Conservation (phyloP, 2,888 invertebrate species). For the Cylloceria caligata region DNA sequence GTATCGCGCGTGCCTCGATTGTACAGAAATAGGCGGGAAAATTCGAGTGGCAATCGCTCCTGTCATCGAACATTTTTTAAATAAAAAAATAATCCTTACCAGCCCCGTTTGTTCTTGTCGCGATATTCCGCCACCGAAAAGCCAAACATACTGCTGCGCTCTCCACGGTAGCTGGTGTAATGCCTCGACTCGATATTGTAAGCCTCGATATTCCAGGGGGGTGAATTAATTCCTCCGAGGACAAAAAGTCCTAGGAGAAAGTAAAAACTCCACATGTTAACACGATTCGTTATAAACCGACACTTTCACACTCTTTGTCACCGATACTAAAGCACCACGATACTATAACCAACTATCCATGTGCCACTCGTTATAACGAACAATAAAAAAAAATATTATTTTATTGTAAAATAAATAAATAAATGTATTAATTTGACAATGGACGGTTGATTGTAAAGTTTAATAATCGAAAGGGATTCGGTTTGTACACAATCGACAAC, state of each 20-base stretch:
- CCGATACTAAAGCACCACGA: slow-evolving; percentile 48
- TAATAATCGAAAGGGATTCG: slow-evolving; percentile 62
- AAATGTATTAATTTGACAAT: background rate
- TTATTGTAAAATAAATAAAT: background rate
- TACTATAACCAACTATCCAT: slow-evolving; percentile 50
- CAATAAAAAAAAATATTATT: background rate
- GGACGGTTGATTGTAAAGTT: background rate
- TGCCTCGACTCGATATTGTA: slow-evolving; percentile 82
- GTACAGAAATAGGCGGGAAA: background rate
- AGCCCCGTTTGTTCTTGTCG: slow-evolving; percentile 77
- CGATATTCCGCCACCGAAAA: slow-evolving; percentile 81
- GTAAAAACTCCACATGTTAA: slow-evolving; percentile 71
- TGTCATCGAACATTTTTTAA: slow-evolving; percentile 5
- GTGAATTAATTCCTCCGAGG: slow-evolving; percentile 66
- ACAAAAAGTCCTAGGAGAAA: slow-evolving; percentile 67
- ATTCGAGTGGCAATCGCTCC: background rate
- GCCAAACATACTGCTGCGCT: slow-evolving; percentile 81
- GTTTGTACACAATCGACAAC: slow-evolving; percentile 67
- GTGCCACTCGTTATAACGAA: slow-evolving; percentile 27
- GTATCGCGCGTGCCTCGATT: background rate
- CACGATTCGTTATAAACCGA: slow-evolving; percentile 58
- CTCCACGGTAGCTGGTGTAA: slow-evolving; percentile 77
- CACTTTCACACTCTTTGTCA: slow-evolving; percentile 48
- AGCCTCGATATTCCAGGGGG: slow-evolving; percentile 70
- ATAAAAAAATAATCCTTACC: slow-evolving; percentile 71